Evolutionary conservation across 2,888 invertebrate species (phyloP), one percentile per base, ranked within the genome.

Genomic region (Spisula subtruncata): DNA sequence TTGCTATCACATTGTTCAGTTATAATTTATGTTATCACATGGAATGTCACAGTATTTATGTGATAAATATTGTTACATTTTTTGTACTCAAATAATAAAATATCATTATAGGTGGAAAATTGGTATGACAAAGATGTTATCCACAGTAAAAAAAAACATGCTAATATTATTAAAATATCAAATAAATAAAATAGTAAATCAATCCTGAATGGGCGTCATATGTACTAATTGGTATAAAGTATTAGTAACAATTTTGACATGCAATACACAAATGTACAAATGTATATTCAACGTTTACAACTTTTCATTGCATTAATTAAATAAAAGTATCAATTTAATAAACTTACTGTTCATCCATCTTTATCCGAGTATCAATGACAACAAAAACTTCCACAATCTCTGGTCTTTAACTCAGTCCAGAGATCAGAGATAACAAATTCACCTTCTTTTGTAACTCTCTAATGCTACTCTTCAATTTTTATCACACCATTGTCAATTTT

Each of bases 401-500:
- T 16, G 18, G 75, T n/a, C 14, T 75, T 32, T 32, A 75, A 35
- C 75, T 16, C 75, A 35, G 75, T 75, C 35, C 35, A 32, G 18
- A 75, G 35, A 35, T 35, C 75, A 75, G 29, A 75, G 75, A 75
- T 75, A 75, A 75, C 32, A 29, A 75, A 75, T 32, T 75, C 75
- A 75, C 75, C 75, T 75, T 32, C 75, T 75, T 35, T 75, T 75
- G 75, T 75, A 18, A 25, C 29, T 35, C 35, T 18, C 12, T 14
- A 32, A 75, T 16, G 75, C 16, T 75, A 75, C 75, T 75, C 35
- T 75, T 75, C 29, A 75, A 71, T 75, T 75, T 32, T 32, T 75
- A 75, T 75, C 75, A 75, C 75, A 66, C 60, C 25, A 66, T 66
- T 66, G 60, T 66, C 25, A 66, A 66, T 66, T 66, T 25, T 66